Evolutionary conservation across 2,113 vertebrate genomes (phyloP).

Genomic region (Candoia aspera): DNA sequence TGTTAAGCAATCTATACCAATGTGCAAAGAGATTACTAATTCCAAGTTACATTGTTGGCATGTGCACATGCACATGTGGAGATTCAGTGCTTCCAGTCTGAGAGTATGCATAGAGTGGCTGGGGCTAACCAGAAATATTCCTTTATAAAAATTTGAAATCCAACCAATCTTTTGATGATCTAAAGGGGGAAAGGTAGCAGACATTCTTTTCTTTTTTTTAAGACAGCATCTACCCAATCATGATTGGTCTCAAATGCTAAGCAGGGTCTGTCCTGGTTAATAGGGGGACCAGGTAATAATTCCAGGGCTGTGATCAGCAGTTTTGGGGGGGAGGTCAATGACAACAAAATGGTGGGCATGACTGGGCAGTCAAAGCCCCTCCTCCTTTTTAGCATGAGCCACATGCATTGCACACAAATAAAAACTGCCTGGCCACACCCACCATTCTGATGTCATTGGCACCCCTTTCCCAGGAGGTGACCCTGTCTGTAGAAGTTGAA

Average conservation of each 20-base stretch:
- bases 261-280: background rate
- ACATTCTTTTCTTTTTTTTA: too few species aligned
- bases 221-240: background rate
- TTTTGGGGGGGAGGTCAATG: background rate
- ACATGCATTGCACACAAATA: background rate
- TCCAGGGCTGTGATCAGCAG: background rate
- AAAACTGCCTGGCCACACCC: background rate
- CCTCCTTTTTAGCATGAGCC: background rate
- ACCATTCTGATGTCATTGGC: background rate
- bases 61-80: background rate
- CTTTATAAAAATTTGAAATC: background rate
- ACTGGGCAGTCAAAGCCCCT: background rate
- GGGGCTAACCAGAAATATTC: too few species aligned
- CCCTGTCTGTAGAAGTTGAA: background rate
- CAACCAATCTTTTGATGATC: background rate
- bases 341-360: background rate
- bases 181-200: background rate
- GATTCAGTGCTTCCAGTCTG: background rate
- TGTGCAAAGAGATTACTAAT: conserved; percentile 63
- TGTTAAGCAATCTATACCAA: conserved; percentile 62
- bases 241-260: background rate
- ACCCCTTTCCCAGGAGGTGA: background rate
- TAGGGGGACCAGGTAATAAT: background rate
- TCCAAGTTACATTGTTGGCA: conserved; percentile 46
- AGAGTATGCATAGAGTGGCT: background rate